Evolutionary conservation across 1,140 invertebrate genomes (phyloP), one percentile per base, ranked within the genome.

Genomic region (Drosophila yakuba): DNA sequence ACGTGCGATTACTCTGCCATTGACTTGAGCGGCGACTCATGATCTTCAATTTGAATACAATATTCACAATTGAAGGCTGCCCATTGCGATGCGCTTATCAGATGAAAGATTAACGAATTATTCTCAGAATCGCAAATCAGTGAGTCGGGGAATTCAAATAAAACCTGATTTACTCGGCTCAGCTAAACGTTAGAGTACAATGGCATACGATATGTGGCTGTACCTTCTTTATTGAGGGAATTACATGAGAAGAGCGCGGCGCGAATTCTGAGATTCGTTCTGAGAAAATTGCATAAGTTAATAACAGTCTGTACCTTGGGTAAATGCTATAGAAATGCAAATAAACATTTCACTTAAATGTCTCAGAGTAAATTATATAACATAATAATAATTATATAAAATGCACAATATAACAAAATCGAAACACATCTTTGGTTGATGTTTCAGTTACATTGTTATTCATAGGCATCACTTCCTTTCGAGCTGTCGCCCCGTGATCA

Each of bases 1-100:
- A 68, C 52, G 60, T 63, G 44, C 44, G 17, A 57, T 71, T 36
- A 23, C 15, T 67, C 50, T 71, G 67, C 43, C 67, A 71, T 69
- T 71, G 67, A 45, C 63, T 56, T 20, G 35, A 14, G 38, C 11
- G 23, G 44, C 15, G 32, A 17, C 50, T 39, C 51, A 57, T 71
- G 50, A 67, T 41, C 20, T 56, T 17, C 14, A 48, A 39, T 14
- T 8, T 39, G 44, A 55, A 56, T 11, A 57, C 17, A 71, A 43
- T 71, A 48, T 36, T 56, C 25, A 36, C 44, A 57, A 47, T 69
- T 1, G 2, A 41, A 25, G 36, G 63, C 11, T 50, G 38, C 36
- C 32, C 58, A 71, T 57, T 69, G 25, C 38, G 25, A 6, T 25
- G 50, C 35, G 28, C 43, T 57, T 69, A 69, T 64, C 64, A 44